Base-by-base conservation (phyloP, 1,140 invertebrate genomes). In the Apis dorsata region DNA sequence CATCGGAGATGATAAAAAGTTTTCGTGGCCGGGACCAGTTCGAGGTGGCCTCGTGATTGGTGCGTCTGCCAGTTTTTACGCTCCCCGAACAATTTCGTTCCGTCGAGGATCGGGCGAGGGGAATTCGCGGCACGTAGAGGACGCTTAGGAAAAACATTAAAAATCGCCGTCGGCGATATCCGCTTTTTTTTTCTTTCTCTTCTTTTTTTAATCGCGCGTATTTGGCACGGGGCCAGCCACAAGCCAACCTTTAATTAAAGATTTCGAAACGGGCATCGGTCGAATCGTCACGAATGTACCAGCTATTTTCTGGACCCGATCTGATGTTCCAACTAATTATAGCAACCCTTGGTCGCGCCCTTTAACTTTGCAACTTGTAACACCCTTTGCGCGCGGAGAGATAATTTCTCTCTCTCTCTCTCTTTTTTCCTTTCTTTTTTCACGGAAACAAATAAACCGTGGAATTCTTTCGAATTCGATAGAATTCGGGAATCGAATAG, bases 141-240 rank as follows among this genome's bases (percentile, higher is more conserved):
- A 28, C 74, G 80, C 74, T 82, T 77, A 77, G 80, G 74, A 82
- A 77, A 82, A 77, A 82, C 80, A 82, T 82, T 76, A 77, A 82
- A 82, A 82, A 82, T 82, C 80, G 80, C 74, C 80, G 57, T 19
- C 57, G 66, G 74, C 55, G 80, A 82, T 82, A 77, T 70, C 65
- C 65, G 80, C 34, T 77, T 57, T 55, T 73, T 17, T 34, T 51
- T 19, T 51, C 34, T 7, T 7, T 60, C 13, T 62, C n/a, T 19
- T 70, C 34, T 44, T 51, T 71, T 71, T 78, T 78, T 65, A 71
- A 65, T 83, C 34, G 81, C 60, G 13, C 55, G 34, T 72, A 73
- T 44, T 79, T 83, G 77, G 68, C 69, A 5, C 3, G 10, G 0
- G 11, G 69, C 78, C 82, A 79, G 34, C 17, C 12, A 2, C 62